These are phyloP conservation scores for Hephaestus fuliginosus DNA, from an alignment of 2,797 vertebrate genomes.

Conservation along the genomic window DNA sequence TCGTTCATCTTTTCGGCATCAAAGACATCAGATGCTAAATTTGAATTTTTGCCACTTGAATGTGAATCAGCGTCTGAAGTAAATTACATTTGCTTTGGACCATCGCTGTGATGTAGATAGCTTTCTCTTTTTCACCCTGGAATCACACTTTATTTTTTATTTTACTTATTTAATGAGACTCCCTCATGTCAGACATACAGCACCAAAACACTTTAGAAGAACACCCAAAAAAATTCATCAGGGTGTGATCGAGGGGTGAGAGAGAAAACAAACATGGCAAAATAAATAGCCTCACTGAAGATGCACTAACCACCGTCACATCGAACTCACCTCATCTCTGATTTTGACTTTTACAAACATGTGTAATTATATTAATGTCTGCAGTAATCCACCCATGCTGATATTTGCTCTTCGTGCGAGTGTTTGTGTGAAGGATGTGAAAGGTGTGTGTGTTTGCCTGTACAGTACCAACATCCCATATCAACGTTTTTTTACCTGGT, in stretches of 20 bases:
- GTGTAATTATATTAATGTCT: neutral
- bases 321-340: neutral
- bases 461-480: neutral
- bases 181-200: too few relatives aligned
- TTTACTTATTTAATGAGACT: too few relatives aligned
- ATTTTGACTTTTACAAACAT: neutral
- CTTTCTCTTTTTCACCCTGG: too few relatives aligned
- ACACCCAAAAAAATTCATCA: too few relatives aligned
- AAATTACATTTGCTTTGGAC: neutral
- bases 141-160: too few relatives aligned
- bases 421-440: neutral
- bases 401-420: neutral
- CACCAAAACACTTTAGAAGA: too few relatives aligned
- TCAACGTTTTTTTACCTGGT: neutral
- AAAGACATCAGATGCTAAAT: neutral
- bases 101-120: too few relatives aligned
- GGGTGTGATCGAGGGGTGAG: slow-evolving; percentile 5
- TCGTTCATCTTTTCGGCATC: too few relatives aligned
- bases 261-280: neutral
- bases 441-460: neutral
- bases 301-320: neutral
- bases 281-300: neutral
- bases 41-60: neutral
- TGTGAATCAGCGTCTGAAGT: neutral
- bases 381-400: neutral